These are phyloP conservation scores for Muraenolepis orangiensis DNA, from an alignment of 2,797 vertebrate genomes.

Conservation along the genomic window DNA sequence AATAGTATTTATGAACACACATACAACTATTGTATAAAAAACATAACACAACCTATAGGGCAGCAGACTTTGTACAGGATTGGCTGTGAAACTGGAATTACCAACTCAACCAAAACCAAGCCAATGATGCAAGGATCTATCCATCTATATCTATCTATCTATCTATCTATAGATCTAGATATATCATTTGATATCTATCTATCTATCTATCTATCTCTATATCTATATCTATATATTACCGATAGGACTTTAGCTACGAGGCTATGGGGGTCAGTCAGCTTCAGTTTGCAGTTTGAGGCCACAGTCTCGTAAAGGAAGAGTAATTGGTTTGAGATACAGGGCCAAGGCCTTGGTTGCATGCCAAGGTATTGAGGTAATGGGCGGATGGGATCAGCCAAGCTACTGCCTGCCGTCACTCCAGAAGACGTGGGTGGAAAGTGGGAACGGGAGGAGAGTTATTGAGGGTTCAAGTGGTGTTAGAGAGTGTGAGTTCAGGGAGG, in stretches of 20 bases:
- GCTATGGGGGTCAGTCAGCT: constrained; percentile 54
- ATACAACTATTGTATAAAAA: not conserved
- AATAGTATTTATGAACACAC: constrained; percentile 25
- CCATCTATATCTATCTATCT: no score
- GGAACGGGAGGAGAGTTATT: constrained; percentile 37
- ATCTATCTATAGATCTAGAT: no score
- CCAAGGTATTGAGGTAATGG: constrained; percentile 64
- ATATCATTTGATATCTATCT: no score
- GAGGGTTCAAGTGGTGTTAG: not conserved
- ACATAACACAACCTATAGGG: not conserved
- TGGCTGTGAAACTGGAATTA: constrained; percentile 34
- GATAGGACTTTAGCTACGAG: constrained; percentile 19
- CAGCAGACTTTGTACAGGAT: constrained; percentile 18
- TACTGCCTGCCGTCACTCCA: constrained; percentile 22
- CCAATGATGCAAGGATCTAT: constrained; percentile 40
- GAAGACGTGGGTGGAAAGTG: constrained; percentile 35
- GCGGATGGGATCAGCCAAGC: constrained; percentile 24
- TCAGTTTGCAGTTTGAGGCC: constrained; percentile 23
- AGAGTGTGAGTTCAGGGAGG: constrained; percentile 2
- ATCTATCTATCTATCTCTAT: no score
- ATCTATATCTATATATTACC: constrained; percentile 35
- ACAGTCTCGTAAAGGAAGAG: constrained; percentile 48
- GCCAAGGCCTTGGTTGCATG: constrained; percentile 52
- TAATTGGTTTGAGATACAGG: constrained; percentile 65
- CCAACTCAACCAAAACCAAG: constrained; percentile 30